Evolutionary conservation across 2,888 invertebrate species (phyloP).

Genomic region (Dusona sp.): DNA sequence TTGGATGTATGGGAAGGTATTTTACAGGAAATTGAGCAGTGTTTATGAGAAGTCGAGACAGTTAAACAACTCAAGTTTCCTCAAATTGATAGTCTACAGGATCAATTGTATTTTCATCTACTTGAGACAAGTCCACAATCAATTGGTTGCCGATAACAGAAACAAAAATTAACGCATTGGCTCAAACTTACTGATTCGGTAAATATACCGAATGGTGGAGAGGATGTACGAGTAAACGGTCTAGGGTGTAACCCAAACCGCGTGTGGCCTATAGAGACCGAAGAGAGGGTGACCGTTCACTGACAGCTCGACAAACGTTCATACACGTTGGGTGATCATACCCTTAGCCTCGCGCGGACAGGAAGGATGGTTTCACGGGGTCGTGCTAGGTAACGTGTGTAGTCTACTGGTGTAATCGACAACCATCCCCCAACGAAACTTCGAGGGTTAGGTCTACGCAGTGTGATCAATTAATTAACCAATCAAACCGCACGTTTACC

Average conservation of each 20-base stretch:
- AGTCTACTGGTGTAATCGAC: neutral
- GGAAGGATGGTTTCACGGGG: neutral
- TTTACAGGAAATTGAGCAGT: neutral
- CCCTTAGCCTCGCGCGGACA: neutral
- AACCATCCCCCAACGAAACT: slow-evolving; percentile 16
- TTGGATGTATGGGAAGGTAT: neutral
- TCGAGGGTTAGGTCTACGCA: slow-evolving; percentile 24
- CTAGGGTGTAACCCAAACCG: slow-evolving; percentile 56
- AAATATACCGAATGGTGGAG: neutral
- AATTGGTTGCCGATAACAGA: neutral
- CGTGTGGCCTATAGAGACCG: slow-evolving; percentile 51
- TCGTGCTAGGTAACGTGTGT: neutral
- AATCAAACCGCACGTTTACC: slow-evolving; percentile 34
- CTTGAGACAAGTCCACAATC: neutral
- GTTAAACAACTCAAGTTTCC: neutral
- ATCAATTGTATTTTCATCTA: neutral
- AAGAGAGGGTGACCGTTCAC: slow-evolving; percentile 41
- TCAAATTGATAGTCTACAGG: neutral
- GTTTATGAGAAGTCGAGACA: neutral
- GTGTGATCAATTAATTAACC: slow-evolving; percentile 68
- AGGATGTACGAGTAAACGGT: slow-evolving; percentile 1
- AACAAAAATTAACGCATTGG: slow-evolving; percentile 5
- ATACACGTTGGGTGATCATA: slow-evolving; percentile 40
- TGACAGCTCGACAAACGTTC: slow-evolving; percentile 59
- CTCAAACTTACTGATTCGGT: neutral